These are phyloP conservation scores for Aphrophora alni DNA, from an alignment of 2,888 invertebrate genomes.

Conservation along the genomic window DNA sequence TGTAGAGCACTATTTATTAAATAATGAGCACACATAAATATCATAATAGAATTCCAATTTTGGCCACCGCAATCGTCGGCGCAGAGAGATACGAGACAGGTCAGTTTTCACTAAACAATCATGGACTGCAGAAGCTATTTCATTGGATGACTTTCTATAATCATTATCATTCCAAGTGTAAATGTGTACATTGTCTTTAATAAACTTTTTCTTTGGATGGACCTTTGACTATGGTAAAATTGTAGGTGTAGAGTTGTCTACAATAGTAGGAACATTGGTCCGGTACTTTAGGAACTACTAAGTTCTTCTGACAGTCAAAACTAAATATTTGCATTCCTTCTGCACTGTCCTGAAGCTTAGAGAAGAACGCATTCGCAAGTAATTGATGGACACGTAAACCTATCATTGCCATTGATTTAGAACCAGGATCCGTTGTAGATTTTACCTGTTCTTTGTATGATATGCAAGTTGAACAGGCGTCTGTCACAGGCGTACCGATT, in stretches of 20 bases:
- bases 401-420: slow-evolving; percentile 20
- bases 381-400: slow-evolving; percentile 25
- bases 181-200: slow-evolving; percentile 20
- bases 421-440: slow-evolving; percentile 23
- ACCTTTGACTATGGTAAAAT: slow-evolving; percentile 31
- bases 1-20: slow-evolving; percentile 26
- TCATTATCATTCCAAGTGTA: slow-evolving; percentile 2
- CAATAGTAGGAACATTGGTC: slow-evolving; percentile 34
- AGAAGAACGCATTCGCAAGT: slow-evolving; percentile 31
- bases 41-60: slow-evolving; percentile 31
- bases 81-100: slow-evolving; percentile 1
- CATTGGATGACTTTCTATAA: slow-evolving; percentile 24
- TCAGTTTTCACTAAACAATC: slow-evolving; percentile 30
- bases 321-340: slow-evolving; percentile 30
- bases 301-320: slow-evolving; percentile 34
- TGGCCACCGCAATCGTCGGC: slow-evolving; percentile 38
- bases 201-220: slow-evolving; percentile 28
- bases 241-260: slow-evolving; percentile 33
- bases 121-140: slow-evolving; percentile 23
- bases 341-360: slow-evolving; percentile 28
- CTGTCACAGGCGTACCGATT: slow-evolving; percentile 23
- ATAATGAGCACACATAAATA: slow-evolving; percentile 25
- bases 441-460: slow-evolving; percentile 30
- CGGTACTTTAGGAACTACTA: slow-evolving; percentile 50
- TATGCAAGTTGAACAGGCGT: slow-evolving; percentile 27